Conservation (phyloP, 2,888 invertebrate species). For the Oegoconia quadripuncta region DNA sequence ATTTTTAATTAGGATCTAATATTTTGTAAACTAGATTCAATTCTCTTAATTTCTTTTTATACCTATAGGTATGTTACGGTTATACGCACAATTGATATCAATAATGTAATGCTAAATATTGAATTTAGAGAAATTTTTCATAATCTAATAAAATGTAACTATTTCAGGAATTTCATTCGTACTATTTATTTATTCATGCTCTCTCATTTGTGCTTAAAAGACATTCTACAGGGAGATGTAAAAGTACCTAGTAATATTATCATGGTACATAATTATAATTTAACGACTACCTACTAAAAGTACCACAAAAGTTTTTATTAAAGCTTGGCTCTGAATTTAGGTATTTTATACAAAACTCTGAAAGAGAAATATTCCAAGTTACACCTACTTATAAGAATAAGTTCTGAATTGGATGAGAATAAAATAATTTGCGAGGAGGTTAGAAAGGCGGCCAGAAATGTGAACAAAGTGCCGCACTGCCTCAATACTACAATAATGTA, state of each 20-base stretch:
- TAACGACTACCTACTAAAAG: neutral
- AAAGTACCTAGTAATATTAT: neutral
- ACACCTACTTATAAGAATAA: too few relatives aligned
- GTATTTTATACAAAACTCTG: too few relatives aligned
- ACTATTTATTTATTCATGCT: constrained; percentile 25
- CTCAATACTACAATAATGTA: too few relatives aligned
- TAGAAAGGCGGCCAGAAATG: too few relatives aligned
- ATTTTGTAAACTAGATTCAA: constrained; percentile 27
- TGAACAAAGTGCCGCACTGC: too few relatives aligned
- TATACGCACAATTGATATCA: constrained; percentile 31
- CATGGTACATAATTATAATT: neutral
- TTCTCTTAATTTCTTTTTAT: constrained; percentile 19
- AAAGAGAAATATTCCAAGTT: too few relatives aligned
- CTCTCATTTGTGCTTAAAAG: constrained; percentile 55
- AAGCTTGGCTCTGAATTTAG: too few relatives aligned
- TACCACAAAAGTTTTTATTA: too few relatives aligned
- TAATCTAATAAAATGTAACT: neutral
- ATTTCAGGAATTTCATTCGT: neutral
- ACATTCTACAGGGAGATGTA: constrained; percentile 63
- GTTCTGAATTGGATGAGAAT: too few relatives aligned
- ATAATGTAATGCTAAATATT: constrained; percentile 6
- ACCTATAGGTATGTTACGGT: constrained; percentile 14
- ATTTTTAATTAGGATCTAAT: constrained; percentile 36
- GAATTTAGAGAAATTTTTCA: constrained; percentile 2
- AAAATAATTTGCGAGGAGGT: too few relatives aligned